Evolutionary conservation across 2,797 vertebrate species (phyloP).

Genomic region (Acanthurus leucopareius): DNA sequence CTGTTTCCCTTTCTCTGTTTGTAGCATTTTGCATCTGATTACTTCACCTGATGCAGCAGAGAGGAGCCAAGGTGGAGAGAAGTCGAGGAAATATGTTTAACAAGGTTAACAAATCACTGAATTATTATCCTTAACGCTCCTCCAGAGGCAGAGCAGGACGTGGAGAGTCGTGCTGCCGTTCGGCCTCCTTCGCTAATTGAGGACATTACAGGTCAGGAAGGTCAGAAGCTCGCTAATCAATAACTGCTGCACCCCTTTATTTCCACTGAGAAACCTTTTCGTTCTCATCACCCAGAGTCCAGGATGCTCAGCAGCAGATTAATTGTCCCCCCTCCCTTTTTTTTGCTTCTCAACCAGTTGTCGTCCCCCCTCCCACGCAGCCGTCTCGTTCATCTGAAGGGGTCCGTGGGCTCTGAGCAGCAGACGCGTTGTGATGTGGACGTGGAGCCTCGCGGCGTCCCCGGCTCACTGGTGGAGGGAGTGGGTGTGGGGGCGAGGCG

Average conservation of each 20-base stretch:
- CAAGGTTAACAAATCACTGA: conserved; percentile 69
- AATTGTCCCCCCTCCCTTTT: conserved; percentile 53
- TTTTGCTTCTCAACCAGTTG: conserved; percentile 58
- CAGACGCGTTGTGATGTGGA: conserved; percentile 47
- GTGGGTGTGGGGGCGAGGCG: conserved; percentile 76
- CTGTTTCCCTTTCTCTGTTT: conserved; percentile 68
- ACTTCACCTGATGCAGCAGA: conserved; percentile 66
- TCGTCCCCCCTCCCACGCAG: conserved; percentile 64
- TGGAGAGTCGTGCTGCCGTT: conserved; percentile 63
- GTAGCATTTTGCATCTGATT: conserved; percentile 70
- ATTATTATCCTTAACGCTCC: conserved; percentile 68
- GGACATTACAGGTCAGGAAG: conserved; percentile 58
- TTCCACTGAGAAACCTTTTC: conserved; percentile 67
- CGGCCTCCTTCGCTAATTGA: conserved; percentile 71
- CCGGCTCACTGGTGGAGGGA: conserved; percentile 77
- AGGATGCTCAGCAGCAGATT: conserved; percentile 58
- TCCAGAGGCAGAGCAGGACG: conserved; percentile 63
- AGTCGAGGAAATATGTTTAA: conserved; percentile 71
- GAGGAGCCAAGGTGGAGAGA: conserved; percentile 54
- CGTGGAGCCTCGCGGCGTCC: conserved; percentile 53
- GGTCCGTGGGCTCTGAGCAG: conserved; percentile 47
- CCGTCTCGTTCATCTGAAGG: background rate
- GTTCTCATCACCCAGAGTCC: conserved; percentile 63
- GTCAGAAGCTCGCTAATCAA: conserved; percentile 69
- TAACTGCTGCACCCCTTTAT: conserved; percentile 60